phyloP scores from a whole-genome alignment of 2,888 invertebrate species.

The Adelphocoris suturalis region DNA sequence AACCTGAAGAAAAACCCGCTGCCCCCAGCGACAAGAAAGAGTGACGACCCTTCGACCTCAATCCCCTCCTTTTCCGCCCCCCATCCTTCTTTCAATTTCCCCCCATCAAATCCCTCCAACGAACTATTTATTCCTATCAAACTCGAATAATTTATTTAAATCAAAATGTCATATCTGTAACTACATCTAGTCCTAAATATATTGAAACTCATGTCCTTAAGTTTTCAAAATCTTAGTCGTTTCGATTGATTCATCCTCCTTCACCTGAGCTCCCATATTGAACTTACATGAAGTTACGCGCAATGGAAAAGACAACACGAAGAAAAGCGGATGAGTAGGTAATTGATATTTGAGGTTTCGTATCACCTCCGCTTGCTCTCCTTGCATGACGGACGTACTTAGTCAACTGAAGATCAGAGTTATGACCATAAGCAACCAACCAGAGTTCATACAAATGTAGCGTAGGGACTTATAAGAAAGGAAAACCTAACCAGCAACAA shows the following conservation, averaged over 20 bases:
- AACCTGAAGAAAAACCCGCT: slow-evolving; percentile 49
- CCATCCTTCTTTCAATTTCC: background rate
- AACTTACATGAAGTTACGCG: background rate
- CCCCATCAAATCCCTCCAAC: slow-evolving; percentile 59
- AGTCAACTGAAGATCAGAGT: too few species aligned
- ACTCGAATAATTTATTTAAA: slow-evolving; percentile 70
- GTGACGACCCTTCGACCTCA: slow-evolving; percentile 56
- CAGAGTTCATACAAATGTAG: too few species aligned
- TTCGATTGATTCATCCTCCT: background rate
- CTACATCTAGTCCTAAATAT: slow-evolving; percentile 73
- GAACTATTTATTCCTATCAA: slow-evolving; percentile 66
- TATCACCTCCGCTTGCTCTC: background rate
- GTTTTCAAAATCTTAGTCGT: slow-evolving; percentile 49
- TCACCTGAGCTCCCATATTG: background rate
- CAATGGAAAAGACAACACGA: background rate
- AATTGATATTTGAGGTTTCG: background rate
- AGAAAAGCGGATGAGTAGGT: background rate
- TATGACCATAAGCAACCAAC: too few species aligned
- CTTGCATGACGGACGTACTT: too few species aligned
- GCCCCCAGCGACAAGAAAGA: slow-evolving; percentile 61
- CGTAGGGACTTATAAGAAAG: too few species aligned
- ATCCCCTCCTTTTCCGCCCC: background rate
- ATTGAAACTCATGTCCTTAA: slow-evolving; percentile 64
- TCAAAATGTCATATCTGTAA: slow-evolving; percentile 73
- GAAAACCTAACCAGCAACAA: too few species aligned